Base-by-base conservation (phyloP, 1,140 invertebrate species). In the Ridgeia piscesae region DNA sequence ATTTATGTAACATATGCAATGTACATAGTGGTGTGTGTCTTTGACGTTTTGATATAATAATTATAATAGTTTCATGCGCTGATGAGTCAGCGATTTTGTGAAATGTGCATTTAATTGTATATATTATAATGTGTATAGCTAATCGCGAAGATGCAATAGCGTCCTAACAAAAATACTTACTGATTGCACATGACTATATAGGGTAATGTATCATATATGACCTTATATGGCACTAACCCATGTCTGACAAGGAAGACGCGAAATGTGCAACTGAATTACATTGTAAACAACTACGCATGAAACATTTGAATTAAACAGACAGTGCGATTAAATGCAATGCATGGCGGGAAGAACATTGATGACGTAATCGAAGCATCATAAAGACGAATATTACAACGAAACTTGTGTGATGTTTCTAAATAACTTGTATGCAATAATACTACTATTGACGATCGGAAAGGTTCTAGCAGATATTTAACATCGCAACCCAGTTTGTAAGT, bases 1-100 rank as follows among this genome's bases (percentile, higher is more conserved):
- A 77, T 77, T 77, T 77, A 77, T 77, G 58, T 77, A 77, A 77
- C 58, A 77, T 77, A 77, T 77, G 58, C 58, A 77, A 77, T 77
- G 58, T 77, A 77, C 17, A 77, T 8, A 77, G 58, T 77, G 58
- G 58, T 50, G n/a, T n/a, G n/a, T n/a, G 21, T 50, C 48, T 50
- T 50, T 50, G 48, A 50, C 21, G 48, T 77, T 77, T 77, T 77
- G 58, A 77, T 77, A 77, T 77, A 17, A 77, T 77, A 77, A 77
- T 77, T 21, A 4, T 50, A 11, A 50, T 8, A 50, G n/a, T 50
- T 77, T 77, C 27, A 27, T 4, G 58, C 27, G 58, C 58, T 77
- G 58, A 77, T 21, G 11, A 77, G 2, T 9, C 17, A 77, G 14
- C 17, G 58, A 0, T 77, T 77, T 77, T 21, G 27, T 77, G 17